phyloP scores from a whole-genome alignment of 2,797 vertebrate species.

The Geotrypetes seraphini region DNA sequence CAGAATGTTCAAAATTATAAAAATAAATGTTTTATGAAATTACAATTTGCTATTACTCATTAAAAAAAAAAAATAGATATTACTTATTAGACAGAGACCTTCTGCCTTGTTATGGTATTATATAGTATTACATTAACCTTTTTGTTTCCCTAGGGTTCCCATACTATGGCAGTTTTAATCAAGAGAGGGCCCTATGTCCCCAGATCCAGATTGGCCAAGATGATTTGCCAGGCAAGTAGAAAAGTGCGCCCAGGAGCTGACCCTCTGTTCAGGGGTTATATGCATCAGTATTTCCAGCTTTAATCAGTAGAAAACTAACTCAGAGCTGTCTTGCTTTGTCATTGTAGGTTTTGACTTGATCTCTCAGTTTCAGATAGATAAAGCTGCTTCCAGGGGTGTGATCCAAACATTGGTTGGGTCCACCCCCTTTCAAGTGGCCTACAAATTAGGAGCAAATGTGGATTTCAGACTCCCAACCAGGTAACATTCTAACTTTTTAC shows the following conservation, averaged over 20 bases:
- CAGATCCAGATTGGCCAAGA: conserved; percentile 59
- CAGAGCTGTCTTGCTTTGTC: neutral
- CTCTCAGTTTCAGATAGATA: conserved; percentile 80
- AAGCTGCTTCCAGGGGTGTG: conserved; percentile 65
- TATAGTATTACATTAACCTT: no score
- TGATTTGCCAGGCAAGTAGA: conserved; percentile 69
- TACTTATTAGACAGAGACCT: no score
- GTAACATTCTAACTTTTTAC: conserved; percentile 34
- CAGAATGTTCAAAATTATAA: no score
- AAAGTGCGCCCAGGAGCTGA: neutral
- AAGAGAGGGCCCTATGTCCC: conserved; percentile 59
- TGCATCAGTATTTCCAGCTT: no score
- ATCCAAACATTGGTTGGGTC: conserved; percentile 65
- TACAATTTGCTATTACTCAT: no score
- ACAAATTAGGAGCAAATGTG: conserved; percentile 64
- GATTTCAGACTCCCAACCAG: conserved; percentile 81
- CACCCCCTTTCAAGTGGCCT: conserved; percentile 61
- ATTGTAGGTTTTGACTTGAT: conserved; percentile 74
- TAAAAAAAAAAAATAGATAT: no score
- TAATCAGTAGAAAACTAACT: neutral
- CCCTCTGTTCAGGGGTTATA: no score
- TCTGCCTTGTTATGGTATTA: no score
- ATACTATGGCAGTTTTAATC: conserved; percentile 54
- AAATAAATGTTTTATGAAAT: no score
- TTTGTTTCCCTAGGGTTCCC: conserved; percentile 52